These are phyloP conservation scores for Dipus sagitta DNA, from an alignment of 2,797 vertebrate genomes.

Conservation along the genomic window DNA sequence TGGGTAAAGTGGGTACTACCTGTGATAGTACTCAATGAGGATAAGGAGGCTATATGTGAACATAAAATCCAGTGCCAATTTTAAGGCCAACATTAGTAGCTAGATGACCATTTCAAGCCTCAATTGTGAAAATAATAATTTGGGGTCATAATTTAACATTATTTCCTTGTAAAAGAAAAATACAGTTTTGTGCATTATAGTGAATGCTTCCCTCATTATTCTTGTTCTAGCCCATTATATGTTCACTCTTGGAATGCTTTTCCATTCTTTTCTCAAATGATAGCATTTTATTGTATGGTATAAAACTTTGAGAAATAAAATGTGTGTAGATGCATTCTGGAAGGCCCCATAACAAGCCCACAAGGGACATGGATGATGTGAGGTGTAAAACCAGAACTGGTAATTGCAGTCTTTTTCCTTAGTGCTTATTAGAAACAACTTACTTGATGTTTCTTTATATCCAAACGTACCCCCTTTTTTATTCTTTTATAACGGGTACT, in stretches of 20 bases:
- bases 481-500: slow-evolving; percentile 61
- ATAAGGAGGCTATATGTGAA: background rate
- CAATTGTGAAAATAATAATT: background rate
- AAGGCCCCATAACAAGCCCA: slow-evolving; percentile 40
- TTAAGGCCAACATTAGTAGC: background rate
- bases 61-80: background rate
- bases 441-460: slow-evolving; percentile 47
- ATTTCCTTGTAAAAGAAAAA: slow-evolving; percentile 36
- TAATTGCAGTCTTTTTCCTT: slow-evolving; percentile 26
- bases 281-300: slow-evolving; percentile 41
- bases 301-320: slow-evolving; percentile 46
- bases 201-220: background rate
- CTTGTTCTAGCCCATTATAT: slow-evolving; percentile 3
- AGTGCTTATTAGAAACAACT: slow-evolving; percentile 54
- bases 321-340: slow-evolving; percentile 39
- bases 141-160: background rate
- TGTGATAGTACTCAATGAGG: background rate
- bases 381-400: slow-evolving; percentile 51
- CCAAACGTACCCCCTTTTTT: slow-evolving; percentile 22
- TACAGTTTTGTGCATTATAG: slow-evolving; percentile 12
- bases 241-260: slow-evolving; percentile 23
- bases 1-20: background rate
- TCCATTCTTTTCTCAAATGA: slow-evolving; percentile 49
- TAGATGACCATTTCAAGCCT: background rate
- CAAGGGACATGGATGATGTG: slow-evolving; percentile 55